phyloP scores from a whole-genome alignment of 2,888 invertebrate genomes.

The Zygaena filipendulae region DNA sequence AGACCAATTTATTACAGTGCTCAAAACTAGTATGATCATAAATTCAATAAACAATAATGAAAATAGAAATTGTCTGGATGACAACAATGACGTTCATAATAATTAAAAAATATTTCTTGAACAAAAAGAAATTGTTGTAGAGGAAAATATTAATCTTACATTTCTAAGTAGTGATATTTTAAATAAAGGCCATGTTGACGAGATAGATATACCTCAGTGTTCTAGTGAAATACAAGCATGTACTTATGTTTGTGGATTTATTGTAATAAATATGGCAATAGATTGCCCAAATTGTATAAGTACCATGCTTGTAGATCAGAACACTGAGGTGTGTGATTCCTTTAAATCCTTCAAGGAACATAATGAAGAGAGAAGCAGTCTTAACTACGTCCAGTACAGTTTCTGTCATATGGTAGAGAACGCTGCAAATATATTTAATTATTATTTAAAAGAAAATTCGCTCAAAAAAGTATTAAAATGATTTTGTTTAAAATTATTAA shows the following conservation, averaged over 20 bases:
- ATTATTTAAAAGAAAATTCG: slow-evolving; percentile 5
- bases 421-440: slow-evolving; percentile 6
- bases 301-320: slow-evolving; percentile 8
- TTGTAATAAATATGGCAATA: slow-evolving; percentile 2
- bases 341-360: slow-evolving; percentile 7
- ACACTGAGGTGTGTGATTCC: slow-evolving; percentile 9
- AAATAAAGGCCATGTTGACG: too few relatives aligned
- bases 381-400: slow-evolving; percentile 1
- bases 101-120: slow-evolving; percentile 2
- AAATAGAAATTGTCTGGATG: slow-evolving; percentile 8
- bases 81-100: slow-evolving; percentile 1
- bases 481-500: neutral
- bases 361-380: neutral
- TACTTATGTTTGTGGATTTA: slow-evolving; percentile 8
- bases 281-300: slow-evolving; percentile 1
- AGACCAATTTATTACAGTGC: slow-evolving; percentile 6
- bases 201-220: slow-evolving; percentile 6
- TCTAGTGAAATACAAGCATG: slow-evolving; percentile 10
- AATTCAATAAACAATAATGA: slow-evolving; percentile 8
- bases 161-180: too few relatives aligned
- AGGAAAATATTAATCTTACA: too few relatives aligned
- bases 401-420: slow-evolving; percentile 4
- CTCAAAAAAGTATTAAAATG: neutral
- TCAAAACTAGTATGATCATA: slow-evolving; percentile 4
- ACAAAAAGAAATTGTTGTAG: neutral